A percentile compares a stretch with the other conserved stretches of the same genome.
Evolutionary conservation across 2,888 invertebrate species (phyloP).

Genomic region (Seira musarum): DNA sequence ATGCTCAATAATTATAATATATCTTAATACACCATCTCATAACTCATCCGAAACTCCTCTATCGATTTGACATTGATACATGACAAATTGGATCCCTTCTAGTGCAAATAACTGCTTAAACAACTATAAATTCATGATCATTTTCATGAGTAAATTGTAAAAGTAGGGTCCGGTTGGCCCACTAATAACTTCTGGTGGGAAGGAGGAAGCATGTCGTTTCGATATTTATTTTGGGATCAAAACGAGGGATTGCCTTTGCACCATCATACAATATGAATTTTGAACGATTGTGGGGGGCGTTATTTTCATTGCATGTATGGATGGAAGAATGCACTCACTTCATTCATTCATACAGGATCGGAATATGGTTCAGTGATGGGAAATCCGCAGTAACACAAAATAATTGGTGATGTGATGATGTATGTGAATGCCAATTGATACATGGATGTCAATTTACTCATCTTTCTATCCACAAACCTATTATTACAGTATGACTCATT

Average conservation of each 20-base stretch:
- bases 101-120: background rate
- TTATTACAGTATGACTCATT: conserved; percentile 51
- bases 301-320: background rate
- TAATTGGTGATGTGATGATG: conserved; percentile 33
- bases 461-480: conserved; percentile 30
- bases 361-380: background rate
- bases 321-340: too few species aligned
- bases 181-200: background rate
- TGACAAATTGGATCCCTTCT: background rate
- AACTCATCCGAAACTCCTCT: background rate
- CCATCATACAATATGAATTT: too few species aligned
- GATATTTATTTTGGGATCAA: too few species aligned
- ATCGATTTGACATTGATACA: conserved; percentile 11
- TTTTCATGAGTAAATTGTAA: background rate
- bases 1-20: background rate
- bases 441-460: conserved; percentile 42
- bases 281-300: background rate
- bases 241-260: too few species aligned
- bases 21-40: background rate
- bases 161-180: background rate
- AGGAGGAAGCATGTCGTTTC: background rate
- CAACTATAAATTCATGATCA: conserved; percentile 11
- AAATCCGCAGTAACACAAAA: background rate
- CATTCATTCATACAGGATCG: too few species aligned
- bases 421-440: conserved; percentile 49